A percentile compares a stretch with the other conserved stretches of the same genome.
These are phyloP conservation scores for Anoura caudifer DNA, from an alignment of 2,113 vertebrate genomes.

Conservation along the genomic window DNA sequence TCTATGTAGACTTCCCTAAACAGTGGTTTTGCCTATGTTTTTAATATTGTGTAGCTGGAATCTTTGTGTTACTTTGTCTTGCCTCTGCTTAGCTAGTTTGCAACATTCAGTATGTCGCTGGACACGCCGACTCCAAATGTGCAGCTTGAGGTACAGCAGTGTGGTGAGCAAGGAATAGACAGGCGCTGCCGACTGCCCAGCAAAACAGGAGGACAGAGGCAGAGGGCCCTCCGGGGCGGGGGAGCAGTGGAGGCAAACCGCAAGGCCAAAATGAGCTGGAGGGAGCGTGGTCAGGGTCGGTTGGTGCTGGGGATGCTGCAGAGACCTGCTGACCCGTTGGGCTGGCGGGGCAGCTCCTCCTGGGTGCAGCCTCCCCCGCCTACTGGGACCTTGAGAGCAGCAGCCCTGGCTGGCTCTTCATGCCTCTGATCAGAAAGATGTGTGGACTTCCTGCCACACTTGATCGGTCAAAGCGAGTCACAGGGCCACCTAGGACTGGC, in stretches of 20 bases:
- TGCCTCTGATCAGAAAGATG: background rate
- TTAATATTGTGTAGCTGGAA: background rate
- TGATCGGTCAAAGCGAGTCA: background rate
- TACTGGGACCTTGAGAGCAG: accelerated
- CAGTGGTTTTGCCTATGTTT: no score
- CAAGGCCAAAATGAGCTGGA: background rate
- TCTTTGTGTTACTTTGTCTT: background rate
- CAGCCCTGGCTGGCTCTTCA: background rate
- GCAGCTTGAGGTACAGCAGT: background rate
- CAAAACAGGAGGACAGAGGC: background rate
- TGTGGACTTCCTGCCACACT: background rate
- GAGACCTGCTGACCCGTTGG: no score
- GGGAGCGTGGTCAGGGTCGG: background rate
- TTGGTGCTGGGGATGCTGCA: background rate
- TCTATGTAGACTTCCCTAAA: background rate
- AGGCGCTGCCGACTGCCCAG: background rate
- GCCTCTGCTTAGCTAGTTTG: background rate
- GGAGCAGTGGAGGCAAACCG: background rate
- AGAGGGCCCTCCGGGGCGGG: background rate
- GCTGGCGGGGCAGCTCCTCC: background rate
- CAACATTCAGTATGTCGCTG: background rate
- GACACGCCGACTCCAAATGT: background rate
- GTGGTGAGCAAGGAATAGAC: background rate
- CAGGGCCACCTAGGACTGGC: background rate
- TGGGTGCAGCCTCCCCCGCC: background rate